Evolutionary conservation across 1,140 invertebrate species (phyloP), one percentile per base, ranked within the genome.

Genomic region (Latrodectus geometricus): DNA sequence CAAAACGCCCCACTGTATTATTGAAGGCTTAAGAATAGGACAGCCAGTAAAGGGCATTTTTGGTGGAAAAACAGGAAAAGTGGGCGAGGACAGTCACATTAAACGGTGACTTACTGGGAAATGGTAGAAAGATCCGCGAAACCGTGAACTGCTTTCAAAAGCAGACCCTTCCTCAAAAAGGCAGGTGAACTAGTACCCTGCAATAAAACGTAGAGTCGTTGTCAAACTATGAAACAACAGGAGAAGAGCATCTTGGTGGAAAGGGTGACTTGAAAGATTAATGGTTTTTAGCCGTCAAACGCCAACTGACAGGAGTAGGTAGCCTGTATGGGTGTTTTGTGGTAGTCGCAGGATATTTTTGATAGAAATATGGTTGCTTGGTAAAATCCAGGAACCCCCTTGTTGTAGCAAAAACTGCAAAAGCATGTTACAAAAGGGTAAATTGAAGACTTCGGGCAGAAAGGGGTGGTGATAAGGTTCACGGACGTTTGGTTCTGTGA

Each of bases 191-290:
- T 61, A 76, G 75, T 77, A 35, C 35, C 65, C 65, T 12, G 69
- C 21, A 23, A 52, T 74, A 21, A 69, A 52, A 84, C 73, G 82
- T 69, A 84, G 76, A 69, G 72, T 75, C 73, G 74, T 84, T 84
- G 82, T 84, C 61, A 84, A 69, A 75, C 65, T 74, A 23, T 86
- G 83, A 86, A 86, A 86, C 83, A 86, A 86, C 83, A 61, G 83
- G 69, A 48, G 83, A 72, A 78, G 83, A 86, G 77, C 70, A 66
- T 23, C 49, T 65, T 65, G 56, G 21, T 15, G 15, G 66, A 83
- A 83, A 75, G 82, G 83, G 83, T 86, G 76, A 83, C 70, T 70
- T 74, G 48, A 70, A 86, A 86, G 83, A 86, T 48, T 86, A 86
- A 86, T 86, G 83, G 75, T 86, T 86, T 65, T 56, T 61, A 65